phyloP scores from a whole-genome alignment of 2,113 vertebrate species.

The Chionis minor region DNA sequence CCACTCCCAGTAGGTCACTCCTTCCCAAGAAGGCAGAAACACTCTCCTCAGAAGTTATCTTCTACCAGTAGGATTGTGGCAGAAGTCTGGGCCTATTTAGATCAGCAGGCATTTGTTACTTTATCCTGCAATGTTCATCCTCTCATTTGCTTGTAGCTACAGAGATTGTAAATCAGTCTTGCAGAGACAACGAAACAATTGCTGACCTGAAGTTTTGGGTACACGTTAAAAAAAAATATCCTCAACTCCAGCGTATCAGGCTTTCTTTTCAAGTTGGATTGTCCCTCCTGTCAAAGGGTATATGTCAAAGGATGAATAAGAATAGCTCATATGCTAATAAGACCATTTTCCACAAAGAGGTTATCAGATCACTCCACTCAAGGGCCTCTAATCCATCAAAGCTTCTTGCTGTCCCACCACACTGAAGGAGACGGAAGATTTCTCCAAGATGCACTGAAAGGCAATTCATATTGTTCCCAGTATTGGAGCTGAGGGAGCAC shows the following conservation, averaged over 20 bases:
- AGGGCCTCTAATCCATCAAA: not conserved
- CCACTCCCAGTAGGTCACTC: conserved; percentile 1
- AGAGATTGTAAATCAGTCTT: not conserved
- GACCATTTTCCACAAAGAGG: not conserved
- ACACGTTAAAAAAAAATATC: fast-evolving
- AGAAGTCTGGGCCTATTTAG: not conserved
- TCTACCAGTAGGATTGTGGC: not conserved
- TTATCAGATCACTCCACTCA: not conserved
- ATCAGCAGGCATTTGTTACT: not conserved
- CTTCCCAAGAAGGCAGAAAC: not conserved
- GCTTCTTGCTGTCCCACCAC: not conserved
- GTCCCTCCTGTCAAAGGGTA: not conserved
- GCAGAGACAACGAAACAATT: not conserved
- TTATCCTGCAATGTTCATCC: not conserved
- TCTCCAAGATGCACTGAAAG: not conserved
- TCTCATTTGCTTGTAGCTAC: not conserved
- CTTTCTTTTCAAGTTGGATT: not conserved
- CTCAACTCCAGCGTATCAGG: not conserved
- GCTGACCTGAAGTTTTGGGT: not conserved
- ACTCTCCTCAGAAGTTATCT: not conserved
- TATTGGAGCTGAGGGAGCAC: not conserved
- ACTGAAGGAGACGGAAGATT: not conserved
- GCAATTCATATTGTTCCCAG: not conserved
- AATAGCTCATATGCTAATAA: not conserved
- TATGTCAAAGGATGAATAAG: not conserved